Evolutionary conservation across 2,113 vertebrate genomes (phyloP), one percentile per base, ranked within the genome.

Genomic region (Oostethus manadensis): DNA sequence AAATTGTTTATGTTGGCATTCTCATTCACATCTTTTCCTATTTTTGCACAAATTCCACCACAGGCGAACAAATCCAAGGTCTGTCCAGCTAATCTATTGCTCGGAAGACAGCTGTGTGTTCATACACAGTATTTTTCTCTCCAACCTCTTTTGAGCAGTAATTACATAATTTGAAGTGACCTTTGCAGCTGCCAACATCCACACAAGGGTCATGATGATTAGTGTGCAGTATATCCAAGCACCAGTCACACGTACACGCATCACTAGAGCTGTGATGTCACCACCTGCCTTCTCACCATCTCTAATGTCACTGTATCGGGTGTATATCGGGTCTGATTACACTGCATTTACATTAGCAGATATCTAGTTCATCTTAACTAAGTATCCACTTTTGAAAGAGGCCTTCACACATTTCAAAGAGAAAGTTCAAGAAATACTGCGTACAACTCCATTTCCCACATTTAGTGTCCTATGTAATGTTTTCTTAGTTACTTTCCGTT

Each of bases 1-100:
- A 57, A 62, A 68, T 44, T 51, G 58, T 67, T 70, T 56, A 73
- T 73, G 73, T 47, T 40, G 46, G 17, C 66, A 51, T 76, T 70
- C 53, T 65, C 63, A 56, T 49, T 21, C 68, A 53, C 51, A 53
- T 66, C 29, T 58, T 56, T 59, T 4, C 14, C 38, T n/a, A 68
- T 66, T 64, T 18, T 69, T 51, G 55, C 38, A 42, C 38, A 13
- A 10, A 43, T 17, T 62, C 26, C 26, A 40, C 16, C 51, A 53
- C 50, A 63, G 49, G 22, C 51, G 64, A 48, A 70, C 58, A 55
- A 65, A 55, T 51, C 15, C 14, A 51, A 70, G 62, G 68, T 62
- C 58, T 68, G 49, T 23, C 51, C 59, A 54, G 54, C 62, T 53
- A 55, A 20, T 40, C 40, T 33, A 45, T 74, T 74, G 53, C 51